Evolutionary conservation across 1,140 invertebrate species (phyloP), one percentile per base, ranked within the genome.

Genomic region (Psix sp.): DNA sequence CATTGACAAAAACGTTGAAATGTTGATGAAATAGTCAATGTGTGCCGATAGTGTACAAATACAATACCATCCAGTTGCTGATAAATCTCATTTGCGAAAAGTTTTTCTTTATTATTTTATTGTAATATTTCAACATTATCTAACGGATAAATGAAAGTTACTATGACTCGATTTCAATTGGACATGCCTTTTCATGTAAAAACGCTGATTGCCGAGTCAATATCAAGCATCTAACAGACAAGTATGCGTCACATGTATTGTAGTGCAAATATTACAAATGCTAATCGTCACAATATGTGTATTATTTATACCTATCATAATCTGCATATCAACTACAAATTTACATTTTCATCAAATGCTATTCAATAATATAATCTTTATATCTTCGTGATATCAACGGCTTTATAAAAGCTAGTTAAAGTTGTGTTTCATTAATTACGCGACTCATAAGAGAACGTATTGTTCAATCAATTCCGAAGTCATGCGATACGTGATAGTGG

Each of bases 281-380:
- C 60, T 65, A 65, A 65, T 65, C 33, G 49, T 54, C 42, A 24
- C 60, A 65, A 65, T 65, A 65, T 65, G 49, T 46, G 54, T 65
- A 65, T 65, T 54, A 36, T 33, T 54, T 29, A 26, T 45, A 49
- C 29, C 31, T 46, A 46, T 43, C 21, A 21, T 21, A 38, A 65
- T 65, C 35, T 65, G 39, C 60, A 65, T 65, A 65, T 54, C 60
- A 54, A 31, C 21, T 5, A 13, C 48, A 24, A 62, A 65, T 65
- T 54, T 65, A 54, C 60, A 65, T 46, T 26, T 63, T 29, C 49
- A 33, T 21, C 54, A 54, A 54, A 65, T 43, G 33, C 7, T 46
- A 39, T 43, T 18, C 5, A n/a, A 16, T 5, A 54, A 36, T 39
- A 24, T 39, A 54, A 46, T 21, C 17, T 31, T 46, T 39, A 39